Percentiles rank a stretch among this genome's conserved stretches.
Evolutionary conservation across 2,888 invertebrate genomes (phyloP).

Genomic region (Drosophila mercatorum): DNA sequence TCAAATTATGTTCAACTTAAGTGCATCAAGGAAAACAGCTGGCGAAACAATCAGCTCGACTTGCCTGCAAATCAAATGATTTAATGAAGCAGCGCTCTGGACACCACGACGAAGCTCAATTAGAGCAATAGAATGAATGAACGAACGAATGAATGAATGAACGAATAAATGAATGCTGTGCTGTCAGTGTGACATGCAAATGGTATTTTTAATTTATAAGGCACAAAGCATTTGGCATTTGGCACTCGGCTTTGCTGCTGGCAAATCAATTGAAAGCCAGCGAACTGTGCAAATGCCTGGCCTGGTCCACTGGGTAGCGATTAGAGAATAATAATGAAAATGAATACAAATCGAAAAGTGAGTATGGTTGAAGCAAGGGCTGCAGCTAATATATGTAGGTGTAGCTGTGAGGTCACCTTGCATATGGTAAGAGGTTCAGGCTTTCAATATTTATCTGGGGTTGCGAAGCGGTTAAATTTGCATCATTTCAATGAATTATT

Average conservation of each 20-base stretch:
- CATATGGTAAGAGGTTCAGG: too few relatives aligned
- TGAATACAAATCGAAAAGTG: not conserved
- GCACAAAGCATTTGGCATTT: constrained; percentile 5
- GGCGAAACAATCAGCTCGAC: not conserved
- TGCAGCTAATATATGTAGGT: too few relatives aligned
- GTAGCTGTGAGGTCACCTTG: too few relatives aligned
- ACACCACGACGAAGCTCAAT: constrained; percentile 23
- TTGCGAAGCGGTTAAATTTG: too few relatives aligned
- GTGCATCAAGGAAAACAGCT: constrained; percentile 13
- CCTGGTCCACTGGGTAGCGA: constrained; percentile 26
- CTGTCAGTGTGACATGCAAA: not conserved
- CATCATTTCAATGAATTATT: too few relatives aligned
- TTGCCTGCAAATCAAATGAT: not conserved
- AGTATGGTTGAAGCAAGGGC: too few relatives aligned
- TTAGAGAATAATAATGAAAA: constrained; percentile 42
- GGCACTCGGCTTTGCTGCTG: not conserved
- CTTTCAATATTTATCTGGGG: too few relatives aligned
- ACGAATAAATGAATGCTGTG: not conserved
- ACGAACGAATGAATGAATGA: not conserved
- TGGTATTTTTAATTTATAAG: constrained; percentile 16
- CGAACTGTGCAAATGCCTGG: constrained; percentile 53
- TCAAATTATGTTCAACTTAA: constrained; percentile 22
- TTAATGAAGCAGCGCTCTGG: not conserved
- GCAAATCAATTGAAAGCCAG: constrained; percentile 53
- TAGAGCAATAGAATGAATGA: constrained; percentile 8